A percentile compares a stretch with the other conserved stretches of the same genome.
These are phyloP conservation scores for Menidia beryllina DNA, from an alignment of 2,113 vertebrate genomes.

Conservation along the genomic window DNA sequence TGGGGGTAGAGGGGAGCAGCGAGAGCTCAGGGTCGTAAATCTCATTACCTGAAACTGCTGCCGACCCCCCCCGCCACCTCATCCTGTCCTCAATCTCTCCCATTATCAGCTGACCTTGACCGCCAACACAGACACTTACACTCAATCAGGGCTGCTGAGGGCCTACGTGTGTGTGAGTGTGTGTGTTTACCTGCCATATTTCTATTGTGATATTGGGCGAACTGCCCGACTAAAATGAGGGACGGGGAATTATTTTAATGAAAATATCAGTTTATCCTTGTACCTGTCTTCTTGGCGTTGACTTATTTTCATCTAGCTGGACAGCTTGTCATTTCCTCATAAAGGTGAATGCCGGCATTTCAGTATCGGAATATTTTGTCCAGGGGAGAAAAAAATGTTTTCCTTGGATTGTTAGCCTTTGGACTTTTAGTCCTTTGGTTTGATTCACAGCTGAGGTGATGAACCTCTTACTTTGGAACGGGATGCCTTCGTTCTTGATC, in stretches of 20 bases:
- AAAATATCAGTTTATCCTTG: conserved; percentile 47
- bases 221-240: conserved; percentile 36
- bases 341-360: too few relatives aligned
- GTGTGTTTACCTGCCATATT: conserved; percentile 55
- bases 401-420: too few relatives aligned
- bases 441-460: too few relatives aligned
- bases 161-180: conserved; percentile 12
- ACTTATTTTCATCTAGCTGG: conserved; percentile 19
- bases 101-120: conserved; percentile 83
- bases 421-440: too few relatives aligned
- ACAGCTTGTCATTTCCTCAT: conserved; percentile 13
- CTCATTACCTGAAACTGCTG: conserved; percentile 80
- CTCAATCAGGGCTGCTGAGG: conserved; percentile 72
- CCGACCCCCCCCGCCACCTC: conserved; percentile 54
- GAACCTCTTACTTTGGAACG: too few relatives aligned
- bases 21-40: conserved; percentile 80
- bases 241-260: conserved; percentile 27
- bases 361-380: too few relatives aligned
- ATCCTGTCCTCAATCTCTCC: conserved; percentile 77
- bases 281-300: conserved; percentile 31
- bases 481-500: conserved; percentile 15
- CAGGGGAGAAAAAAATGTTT: too few relatives aligned
- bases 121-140: conserved; percentile 74
- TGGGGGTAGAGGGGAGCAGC: conserved; percentile 17
- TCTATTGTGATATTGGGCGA: conserved; percentile 42